Evolutionary conservation across 2,888 invertebrate species (phyloP).

Genomic region (Mesochorus sp.): DNA sequence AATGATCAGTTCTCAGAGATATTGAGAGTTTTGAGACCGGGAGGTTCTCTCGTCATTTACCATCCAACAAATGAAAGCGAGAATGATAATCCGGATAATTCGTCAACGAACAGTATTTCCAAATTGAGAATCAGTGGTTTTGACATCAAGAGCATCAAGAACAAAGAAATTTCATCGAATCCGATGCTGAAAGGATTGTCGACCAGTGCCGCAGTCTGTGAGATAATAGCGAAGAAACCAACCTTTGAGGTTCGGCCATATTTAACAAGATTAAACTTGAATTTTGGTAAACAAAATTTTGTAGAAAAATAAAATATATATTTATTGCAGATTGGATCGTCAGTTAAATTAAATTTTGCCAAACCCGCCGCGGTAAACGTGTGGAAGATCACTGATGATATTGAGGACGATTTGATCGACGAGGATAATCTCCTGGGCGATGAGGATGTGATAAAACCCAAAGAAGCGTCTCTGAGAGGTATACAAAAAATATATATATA

Average conservation of each 20-base stretch:
- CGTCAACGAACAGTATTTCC: constrained; percentile 79
- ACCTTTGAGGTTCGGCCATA: constrained; percentile 72
- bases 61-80: constrained; percentile 79
- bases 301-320: constrained; percentile 79
- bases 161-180: constrained; percentile 39
- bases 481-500: constrained; percentile 58
- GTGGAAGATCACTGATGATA: constrained; percentile 89
- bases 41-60: constrained; percentile 84
- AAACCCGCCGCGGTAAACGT: constrained; percentile 85
- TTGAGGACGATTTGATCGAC: constrained; percentile 92
- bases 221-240: constrained; percentile 76
- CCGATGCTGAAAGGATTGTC: constrained; percentile 52
- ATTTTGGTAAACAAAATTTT: constrained; percentile 85
- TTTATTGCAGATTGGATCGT: constrained; percentile 84
- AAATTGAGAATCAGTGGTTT: constrained; percentile 87
- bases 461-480: constrained; percentile 92
- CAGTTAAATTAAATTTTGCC: constrained; percentile 83
- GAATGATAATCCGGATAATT: constrained; percentile 38
- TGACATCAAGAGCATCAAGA: constrained; percentile 76
- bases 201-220: constrained; percentile 60
- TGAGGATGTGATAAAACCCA: constrained; percentile 94
- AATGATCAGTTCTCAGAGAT: constrained; percentile 83
- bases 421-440: constrained; percentile 95
- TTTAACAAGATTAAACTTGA: constrained; percentile 81
- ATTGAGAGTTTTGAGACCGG: constrained; percentile 86